phyloP scores from a whole-genome alignment of 2,113 vertebrate species.

The Tautogolabrus adspersus region DNA sequence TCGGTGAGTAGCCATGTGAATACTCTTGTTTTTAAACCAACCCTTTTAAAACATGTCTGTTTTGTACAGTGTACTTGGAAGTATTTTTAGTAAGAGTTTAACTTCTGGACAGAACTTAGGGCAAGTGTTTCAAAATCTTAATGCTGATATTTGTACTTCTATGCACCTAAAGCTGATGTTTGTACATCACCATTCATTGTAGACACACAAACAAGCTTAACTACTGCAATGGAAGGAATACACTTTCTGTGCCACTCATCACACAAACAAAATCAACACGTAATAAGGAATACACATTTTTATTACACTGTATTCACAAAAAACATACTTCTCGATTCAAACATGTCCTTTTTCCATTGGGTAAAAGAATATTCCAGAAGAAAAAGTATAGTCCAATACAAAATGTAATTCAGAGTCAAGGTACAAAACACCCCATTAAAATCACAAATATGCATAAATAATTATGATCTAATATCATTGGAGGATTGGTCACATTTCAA shows the following conservation, averaged over 20 bases:
- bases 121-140: too few species aligned
- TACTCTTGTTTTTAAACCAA: too few species aligned
- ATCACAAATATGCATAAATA: constrained; percentile 73
- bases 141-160: background rate
- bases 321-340: constrained; percentile 15
- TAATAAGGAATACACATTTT: constrained; percentile 55
- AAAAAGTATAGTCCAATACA: constrained; percentile 31
- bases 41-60: too few species aligned
- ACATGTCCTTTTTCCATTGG: constrained; percentile 19
- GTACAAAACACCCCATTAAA: constrained; percentile 56
- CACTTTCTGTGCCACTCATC: background rate
- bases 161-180: background rate
- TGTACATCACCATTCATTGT: background rate
- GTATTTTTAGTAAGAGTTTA: too few species aligned
- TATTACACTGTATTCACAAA: constrained; percentile 66
- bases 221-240: too few species aligned
- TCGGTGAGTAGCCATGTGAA: too few species aligned
- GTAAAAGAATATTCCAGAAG: constrained; percentile 31
- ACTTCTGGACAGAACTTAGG: too few species aligned
- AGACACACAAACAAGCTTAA: too few species aligned
- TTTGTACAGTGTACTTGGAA: too few species aligned
- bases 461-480: constrained; percentile 52
- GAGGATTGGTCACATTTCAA: constrained; percentile 54
- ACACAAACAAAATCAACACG: constrained; percentile 8
- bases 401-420: constrained; percentile 59